phyloP scores from a whole-genome alignment of 1,140 invertebrate species.

The Parapsyche elsis region DNA sequence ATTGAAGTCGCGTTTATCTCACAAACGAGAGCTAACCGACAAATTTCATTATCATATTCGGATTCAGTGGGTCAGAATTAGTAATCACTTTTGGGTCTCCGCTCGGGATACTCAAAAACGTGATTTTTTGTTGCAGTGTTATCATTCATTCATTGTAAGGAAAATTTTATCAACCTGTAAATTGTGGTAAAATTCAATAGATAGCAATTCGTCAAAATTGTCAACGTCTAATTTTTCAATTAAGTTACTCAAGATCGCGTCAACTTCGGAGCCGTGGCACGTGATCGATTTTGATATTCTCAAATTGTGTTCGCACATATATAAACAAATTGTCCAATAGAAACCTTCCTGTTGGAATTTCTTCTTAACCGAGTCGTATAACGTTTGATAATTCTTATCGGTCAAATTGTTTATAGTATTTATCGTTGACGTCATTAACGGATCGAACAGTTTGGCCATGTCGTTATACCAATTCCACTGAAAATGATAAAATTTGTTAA shows the following conservation, averaged over 20 bases:
- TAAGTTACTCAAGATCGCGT: not conserved
- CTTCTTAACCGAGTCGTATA: slow-evolving; percentile 29
- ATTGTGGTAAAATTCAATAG: slow-evolving; percentile 18
- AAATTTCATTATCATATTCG: no score
- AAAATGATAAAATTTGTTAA: slow-evolving; percentile 39
- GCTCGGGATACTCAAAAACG: no score
- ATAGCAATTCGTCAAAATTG: slow-evolving; percentile 7
- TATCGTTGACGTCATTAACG: slow-evolving; percentile 19
- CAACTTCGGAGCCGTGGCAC: not conserved
- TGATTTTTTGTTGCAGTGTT: no score
- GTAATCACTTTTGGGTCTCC: no score
- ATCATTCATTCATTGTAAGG: not conserved
- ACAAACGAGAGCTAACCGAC: no score
- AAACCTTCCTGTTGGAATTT: slow-evolving; percentile 45
- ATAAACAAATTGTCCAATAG: slow-evolving; percentile 50
- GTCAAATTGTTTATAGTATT: slow-evolving; percentile 39
- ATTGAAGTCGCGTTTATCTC: no score
- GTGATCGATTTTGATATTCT: slow-evolving; percentile 17
- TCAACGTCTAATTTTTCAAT: slow-evolving; percentile 9
- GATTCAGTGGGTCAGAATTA: no score
- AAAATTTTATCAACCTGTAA: slow-evolving; percentile 11
- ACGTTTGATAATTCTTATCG: slow-evolving; percentile 33
- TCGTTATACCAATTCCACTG: slow-evolving; percentile 50
- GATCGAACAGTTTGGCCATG: slow-evolving; percentile 40
- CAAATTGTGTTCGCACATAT: slow-evolving; percentile 36